phyloP scores from a whole-genome alignment of 2,888 invertebrate species.

The Brachyptera risi region DNA sequence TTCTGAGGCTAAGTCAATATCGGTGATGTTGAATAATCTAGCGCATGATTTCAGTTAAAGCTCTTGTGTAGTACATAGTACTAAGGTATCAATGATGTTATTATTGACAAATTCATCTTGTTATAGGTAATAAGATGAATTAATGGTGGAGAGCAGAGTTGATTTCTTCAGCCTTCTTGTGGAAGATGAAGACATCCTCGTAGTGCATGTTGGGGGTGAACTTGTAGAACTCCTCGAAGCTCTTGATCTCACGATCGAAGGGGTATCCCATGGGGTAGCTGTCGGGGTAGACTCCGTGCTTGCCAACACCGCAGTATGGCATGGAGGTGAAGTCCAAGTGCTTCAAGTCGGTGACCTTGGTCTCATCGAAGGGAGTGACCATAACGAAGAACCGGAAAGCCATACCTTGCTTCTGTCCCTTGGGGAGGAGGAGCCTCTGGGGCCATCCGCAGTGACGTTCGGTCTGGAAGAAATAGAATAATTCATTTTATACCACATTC shows the following conservation, averaged over 20 bases:
- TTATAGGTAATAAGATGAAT: too few species aligned
- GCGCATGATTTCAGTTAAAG: too few species aligned
- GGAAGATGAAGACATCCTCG: constrained; percentile 57
- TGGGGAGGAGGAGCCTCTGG: constrained; percentile 65
- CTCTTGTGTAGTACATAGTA: too few species aligned
- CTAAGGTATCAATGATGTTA: too few species aligned
- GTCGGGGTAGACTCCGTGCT: constrained; percentile 43
- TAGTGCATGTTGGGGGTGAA: constrained; percentile 56
- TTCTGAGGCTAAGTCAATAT: too few species aligned
- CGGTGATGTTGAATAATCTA: too few species aligned
- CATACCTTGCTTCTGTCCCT: constrained; percentile 62
- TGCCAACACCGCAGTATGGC: constrained; percentile 50
- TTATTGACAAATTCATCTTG: too few species aligned
- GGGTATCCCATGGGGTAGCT: constrained; percentile 67
- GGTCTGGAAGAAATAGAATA: constrained; percentile 15
- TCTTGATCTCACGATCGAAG: constrained; percentile 62
- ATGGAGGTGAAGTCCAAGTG: constrained; percentile 38
- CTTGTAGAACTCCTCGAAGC: constrained; percentile 34
- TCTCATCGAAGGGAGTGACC: constrained; percentile 43
- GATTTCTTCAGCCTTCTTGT: constrained; percentile 44
- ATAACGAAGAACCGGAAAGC: constrained; percentile 60
- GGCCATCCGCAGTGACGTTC: constrained; percentile 64
- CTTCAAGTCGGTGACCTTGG: constrained; percentile 22
- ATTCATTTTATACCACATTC: too few species aligned
- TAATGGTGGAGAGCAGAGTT: constrained; percentile 19